Percentiles rank a stretch among this genome's conserved stretches.
phyloP scores from a whole-genome alignment of 2,888 invertebrate species.

The Sepiola atlantica region DNA sequence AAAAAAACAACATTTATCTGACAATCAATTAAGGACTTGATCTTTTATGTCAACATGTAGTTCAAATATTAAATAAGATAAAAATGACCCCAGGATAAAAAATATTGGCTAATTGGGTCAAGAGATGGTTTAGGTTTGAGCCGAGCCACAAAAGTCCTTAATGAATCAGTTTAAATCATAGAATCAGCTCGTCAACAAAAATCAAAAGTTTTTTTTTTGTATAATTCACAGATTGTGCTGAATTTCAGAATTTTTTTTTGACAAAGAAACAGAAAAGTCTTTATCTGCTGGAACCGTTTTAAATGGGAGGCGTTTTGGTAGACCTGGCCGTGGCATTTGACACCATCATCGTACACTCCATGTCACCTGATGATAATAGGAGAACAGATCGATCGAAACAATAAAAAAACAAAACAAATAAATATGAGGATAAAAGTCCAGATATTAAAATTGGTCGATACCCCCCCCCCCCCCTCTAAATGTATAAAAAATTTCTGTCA shows the following conservation, averaged over 20 bases:
- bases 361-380: background rate
- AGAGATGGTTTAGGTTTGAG: background rate
- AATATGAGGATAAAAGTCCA: background rate
- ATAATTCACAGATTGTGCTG: background rate
- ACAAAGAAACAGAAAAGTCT: background rate
- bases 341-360: background rate
- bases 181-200: background rate
- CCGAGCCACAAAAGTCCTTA: background rate
- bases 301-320: background rate
- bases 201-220: background rate
- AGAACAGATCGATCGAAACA: slow-evolving; percentile 8
- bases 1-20: background rate
- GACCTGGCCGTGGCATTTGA: background rate
- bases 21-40: background rate
- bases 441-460: background rate
- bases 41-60: background rate
- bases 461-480: background rate
- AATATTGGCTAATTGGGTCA: background rate
- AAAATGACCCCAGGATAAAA: background rate
- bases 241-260: background rate
- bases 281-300: background rate
- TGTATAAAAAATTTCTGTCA: background rate
- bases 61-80: background rate
- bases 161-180: background rate
- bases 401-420: background rate